Base-by-base conservation (phyloP, 2,113 vertebrate species). In the Arenaria interpres region DNA sequence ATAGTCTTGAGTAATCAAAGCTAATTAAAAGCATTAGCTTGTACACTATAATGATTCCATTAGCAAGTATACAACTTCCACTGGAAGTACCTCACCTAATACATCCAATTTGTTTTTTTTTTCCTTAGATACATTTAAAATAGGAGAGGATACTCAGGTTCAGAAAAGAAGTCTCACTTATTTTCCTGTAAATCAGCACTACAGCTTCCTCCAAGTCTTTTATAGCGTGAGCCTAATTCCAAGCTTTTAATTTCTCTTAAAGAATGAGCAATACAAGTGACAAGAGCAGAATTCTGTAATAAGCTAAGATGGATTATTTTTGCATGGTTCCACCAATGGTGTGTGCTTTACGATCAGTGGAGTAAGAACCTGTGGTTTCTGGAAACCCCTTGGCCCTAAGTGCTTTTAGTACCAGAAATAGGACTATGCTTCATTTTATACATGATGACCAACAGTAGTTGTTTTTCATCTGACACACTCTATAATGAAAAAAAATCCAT, bases 391-490 rank as follows among this genome's bases (percentile, higher is more conserved):
- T 69, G 63, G 17, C 74, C 69, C 76, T 32, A 41, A 39, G 23
- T 12, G 5, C 7, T 78, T 80, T 37, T n/a, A 25, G 7, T 15
- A 33, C 12, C 2, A 22, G 27, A 23, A 30, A 59, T 0, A 45
- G 22, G 13, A 85, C 74, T 8, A 37, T 0, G 6, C 9, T 63
- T 27, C 3, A 5, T 8, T 48, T 71, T 15, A 53, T 67, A 37
- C 24, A 6, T 1, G 5, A 46, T 32, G 13, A 77, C 39, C 18
- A 41, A 35, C 0, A 66, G 14, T 4, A 14, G 10, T 0, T 43
- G 28, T 2, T 30, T 81, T 91, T 10, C 21, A 90, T 22, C 28
- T 54, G 32, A 81, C 76, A 75, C 7, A 4, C 7, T 54, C 30
- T 5, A 12, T 19, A 81, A 59, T 4, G 2, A 33, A 77, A 60